Evolutionary conservation across 2,113 vertebrate genomes (phyloP).

Genomic region (Hydrolagus affinis): DNA sequence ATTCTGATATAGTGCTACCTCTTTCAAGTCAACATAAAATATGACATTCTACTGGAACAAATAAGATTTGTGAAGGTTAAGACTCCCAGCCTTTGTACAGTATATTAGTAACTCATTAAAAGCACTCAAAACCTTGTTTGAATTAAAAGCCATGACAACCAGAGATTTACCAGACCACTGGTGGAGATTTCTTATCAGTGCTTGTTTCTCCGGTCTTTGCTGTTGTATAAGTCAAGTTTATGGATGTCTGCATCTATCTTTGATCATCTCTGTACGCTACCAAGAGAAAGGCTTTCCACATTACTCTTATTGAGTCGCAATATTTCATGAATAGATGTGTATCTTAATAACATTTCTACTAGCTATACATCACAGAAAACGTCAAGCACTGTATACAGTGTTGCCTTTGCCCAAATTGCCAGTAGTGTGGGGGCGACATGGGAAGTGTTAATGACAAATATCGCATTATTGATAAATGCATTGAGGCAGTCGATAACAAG

Average conservation of each 20-base stretch:
- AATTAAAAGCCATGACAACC: conserved; percentile 38
- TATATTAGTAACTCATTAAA: conserved; percentile 29
- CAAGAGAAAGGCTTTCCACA: conserved; percentile 39
- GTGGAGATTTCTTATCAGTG: conserved; percentile 44
- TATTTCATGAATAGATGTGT: conserved; percentile 41
- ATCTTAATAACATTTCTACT: conserved; percentile 38
- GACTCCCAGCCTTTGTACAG: neutral
- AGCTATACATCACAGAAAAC: neutral
- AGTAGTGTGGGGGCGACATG: too few relatives aligned
- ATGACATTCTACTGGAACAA: conserved; percentile 12
- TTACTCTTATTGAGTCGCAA: conserved; percentile 41
- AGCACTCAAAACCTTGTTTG: neutral
- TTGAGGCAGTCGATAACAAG: too few relatives aligned
- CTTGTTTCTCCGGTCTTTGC: conserved; percentile 44
- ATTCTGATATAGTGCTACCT: neutral
- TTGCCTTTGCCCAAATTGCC: neutral
- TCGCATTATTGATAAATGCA: too few relatives aligned
- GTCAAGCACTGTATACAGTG: neutral
- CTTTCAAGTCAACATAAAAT: conserved; percentile 9
- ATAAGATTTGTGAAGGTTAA: conserved; percentile 18
- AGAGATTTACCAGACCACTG: conserved; percentile 39
- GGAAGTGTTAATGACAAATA: too few relatives aligned
- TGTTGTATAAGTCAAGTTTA: conserved; percentile 46
- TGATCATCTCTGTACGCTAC: conserved; percentile 43
- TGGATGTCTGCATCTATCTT: conserved; percentile 44